Percentiles rank a stretch among this genome's conserved stretches.
These are phyloP conservation scores for Eilema depressum DNA, from an alignment of 2,888 invertebrate genomes.

Conservation along the genomic window DNA sequence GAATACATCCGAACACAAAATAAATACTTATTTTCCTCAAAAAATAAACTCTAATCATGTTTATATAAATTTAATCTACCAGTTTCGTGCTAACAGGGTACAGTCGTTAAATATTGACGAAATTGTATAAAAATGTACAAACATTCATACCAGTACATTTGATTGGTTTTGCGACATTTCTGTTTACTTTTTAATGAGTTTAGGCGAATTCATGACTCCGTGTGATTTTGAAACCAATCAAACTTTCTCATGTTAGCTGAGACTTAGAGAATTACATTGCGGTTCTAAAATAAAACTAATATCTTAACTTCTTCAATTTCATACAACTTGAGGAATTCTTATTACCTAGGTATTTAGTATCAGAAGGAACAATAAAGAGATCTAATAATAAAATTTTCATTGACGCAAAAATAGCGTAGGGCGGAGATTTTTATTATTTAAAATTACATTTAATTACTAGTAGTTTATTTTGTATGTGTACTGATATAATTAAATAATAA, in stretches of 20 bases:
- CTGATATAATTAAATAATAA: too few species aligned
- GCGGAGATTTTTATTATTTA: too few species aligned
- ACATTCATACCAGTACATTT: conserved; percentile 55
- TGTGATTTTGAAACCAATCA: conserved; percentile 83
- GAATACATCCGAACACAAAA: not conserved
- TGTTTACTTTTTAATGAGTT: conserved; percentile 86
- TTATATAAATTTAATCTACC: conserved; percentile 32
- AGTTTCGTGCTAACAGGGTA: conserved; percentile 31
- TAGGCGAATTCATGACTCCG: conserved; percentile 70
- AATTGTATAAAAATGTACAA: conserved; percentile 44
- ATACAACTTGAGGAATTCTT: not conserved
- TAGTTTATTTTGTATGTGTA: too few species aligned
- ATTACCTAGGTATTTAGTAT: too few species aligned
- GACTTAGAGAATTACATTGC: conserved; percentile 55
- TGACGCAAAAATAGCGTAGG: not conserved
- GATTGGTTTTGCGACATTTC: conserved; percentile 78
- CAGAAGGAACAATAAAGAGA: not conserved
- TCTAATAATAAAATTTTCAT: not conserved
- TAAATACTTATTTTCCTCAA: conserved; percentile 8
- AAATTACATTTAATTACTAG: too few species aligned
- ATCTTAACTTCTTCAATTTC: conserved; percentile 14
- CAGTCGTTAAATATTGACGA: conserved; percentile 42
- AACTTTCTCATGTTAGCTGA: conserved; percentile 75
- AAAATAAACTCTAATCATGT: conserved; percentile 23
- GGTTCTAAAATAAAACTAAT: conserved; percentile 45